Evolutionary conservation across 2,888 invertebrate genomes (phyloP).

Genomic region (Yponomeuta evonymella): DNA sequence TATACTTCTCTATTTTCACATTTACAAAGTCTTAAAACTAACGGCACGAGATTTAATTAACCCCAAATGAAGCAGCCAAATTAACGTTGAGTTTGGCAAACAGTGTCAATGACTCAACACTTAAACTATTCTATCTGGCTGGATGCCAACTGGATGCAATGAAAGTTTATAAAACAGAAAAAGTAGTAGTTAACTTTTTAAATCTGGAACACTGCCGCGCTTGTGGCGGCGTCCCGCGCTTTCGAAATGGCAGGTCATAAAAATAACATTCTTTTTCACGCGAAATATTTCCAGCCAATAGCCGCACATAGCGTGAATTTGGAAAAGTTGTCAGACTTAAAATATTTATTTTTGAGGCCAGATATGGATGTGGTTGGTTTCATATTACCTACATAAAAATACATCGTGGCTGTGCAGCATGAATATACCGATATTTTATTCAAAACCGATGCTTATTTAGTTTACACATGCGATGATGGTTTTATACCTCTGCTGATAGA

Average conservation of each 20-base stretch:
- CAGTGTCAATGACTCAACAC: not conserved
- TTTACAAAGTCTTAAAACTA: not conserved
- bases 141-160: not conserved
- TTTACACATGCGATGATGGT: too few relatives aligned
- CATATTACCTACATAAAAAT: not conserved
- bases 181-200: not conserved
- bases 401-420: not conserved
- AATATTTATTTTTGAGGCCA: not conserved
- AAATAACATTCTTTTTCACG: not conserved
- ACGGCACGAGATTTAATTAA: not conserved
- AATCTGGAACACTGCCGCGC: not conserved
- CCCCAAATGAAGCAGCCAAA: not conserved
- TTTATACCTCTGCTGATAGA: too few relatives aligned
- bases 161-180: not conserved
- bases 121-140: not conserved
- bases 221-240: not conserved
- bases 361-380: not conserved
- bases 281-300: not conserved
- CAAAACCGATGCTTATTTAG: too few relatives aligned
- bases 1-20: not conserved
- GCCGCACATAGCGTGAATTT: not conserved
- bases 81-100: not conserved
- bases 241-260: not conserved
- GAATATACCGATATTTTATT: not conserved
- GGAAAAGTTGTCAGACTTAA: not conserved